Evolutionary conservation across 2,797 vertebrate species (phyloP), one percentile per base, ranked within the genome.

Genomic region (Pangasius djambal): DNA sequence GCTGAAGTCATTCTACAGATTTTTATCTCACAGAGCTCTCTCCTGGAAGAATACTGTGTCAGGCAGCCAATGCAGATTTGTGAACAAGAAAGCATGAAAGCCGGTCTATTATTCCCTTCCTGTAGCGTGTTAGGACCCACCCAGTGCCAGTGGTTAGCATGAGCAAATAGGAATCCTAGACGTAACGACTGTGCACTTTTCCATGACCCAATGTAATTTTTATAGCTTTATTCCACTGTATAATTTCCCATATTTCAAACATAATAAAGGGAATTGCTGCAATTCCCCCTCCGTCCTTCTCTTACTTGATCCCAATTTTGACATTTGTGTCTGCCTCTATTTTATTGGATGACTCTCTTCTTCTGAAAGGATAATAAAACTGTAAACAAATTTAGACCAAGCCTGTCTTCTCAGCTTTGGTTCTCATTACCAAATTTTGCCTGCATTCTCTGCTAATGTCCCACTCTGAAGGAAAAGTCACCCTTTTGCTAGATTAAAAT

Each of bases 361-460:
- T 93, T 94, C 92, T 90, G 88, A 92, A 92, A 92, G 93, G 92
- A 95, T 94, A 95, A 95, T 94, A 94, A 95, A 95, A 92, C 88
- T 92, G 92, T 95, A 95, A 95, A 96, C 95, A 95, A 91, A 95
- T 94, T 93, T 91, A 90, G 88, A 86, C 93, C 93, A 75, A 93
- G 92, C 92, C 93, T 92, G 90, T 93, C 90, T 91, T 92, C 91
- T 94, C 89, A 88, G 91, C 92, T 94, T 94, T 93, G 94, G 93
- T 94, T 94, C 91, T 95, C 93, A 94, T 95, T 92, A 94, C 92
- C 92, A 93, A 89, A 91, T 90, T 93, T 93, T 92, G 93, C 88
- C 90, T 91, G 92, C 67, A 44, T 89, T 89, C 72, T 82, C 88
- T 91, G 92, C 93, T 95, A 94, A 90, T 70, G 86, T 91, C 92